Evolutionary conservation across 2,888 invertebrate species (phyloP).

Genomic region (Cyaniris semiargus): DNA sequence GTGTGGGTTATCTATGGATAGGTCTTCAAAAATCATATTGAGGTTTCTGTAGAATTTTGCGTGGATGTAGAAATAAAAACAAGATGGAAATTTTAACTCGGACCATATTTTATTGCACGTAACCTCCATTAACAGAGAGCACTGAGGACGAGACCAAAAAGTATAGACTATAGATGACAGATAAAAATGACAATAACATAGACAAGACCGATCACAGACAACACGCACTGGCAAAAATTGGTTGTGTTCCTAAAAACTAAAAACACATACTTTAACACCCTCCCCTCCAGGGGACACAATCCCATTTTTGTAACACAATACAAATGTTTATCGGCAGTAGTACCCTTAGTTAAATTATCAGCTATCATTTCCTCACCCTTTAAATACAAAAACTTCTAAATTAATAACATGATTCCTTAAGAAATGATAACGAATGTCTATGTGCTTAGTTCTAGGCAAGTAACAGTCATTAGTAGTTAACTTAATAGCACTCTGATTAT

Average conservation of each 20-base stretch:
- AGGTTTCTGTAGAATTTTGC: too few relatives aligned
- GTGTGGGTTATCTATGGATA: too few relatives aligned
- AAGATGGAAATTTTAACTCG: too few relatives aligned
- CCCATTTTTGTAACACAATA: constrained; percentile 38
- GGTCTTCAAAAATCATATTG: too few relatives aligned
- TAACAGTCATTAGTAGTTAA: constrained; percentile 42
- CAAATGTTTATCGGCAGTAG: constrained; percentile 38
- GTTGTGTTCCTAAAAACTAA: not conserved
- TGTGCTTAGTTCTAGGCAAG: constrained; percentile 42
- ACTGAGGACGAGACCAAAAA: too few relatives aligned
- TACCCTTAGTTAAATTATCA: constrained; percentile 40
- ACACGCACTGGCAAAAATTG: not conserved
- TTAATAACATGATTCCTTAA: constrained; percentile 38
- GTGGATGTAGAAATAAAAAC: too few relatives aligned
- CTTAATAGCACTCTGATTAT: too few relatives aligned
- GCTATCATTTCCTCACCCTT: constrained; percentile 41
- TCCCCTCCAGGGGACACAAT: constrained; percentile 10
- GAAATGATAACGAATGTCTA: constrained; percentile 44
- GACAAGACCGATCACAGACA: too few relatives aligned
- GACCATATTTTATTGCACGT: too few relatives aligned
- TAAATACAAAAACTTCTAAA: constrained; percentile 37
- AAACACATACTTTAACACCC: not conserved
- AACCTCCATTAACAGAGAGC: too few relatives aligned
- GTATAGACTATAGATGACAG: too few relatives aligned
- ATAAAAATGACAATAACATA: too few relatives aligned